Conservation (phyloP, 2,113 vertebrate genomes). For the Nestor notabilis region DNA sequence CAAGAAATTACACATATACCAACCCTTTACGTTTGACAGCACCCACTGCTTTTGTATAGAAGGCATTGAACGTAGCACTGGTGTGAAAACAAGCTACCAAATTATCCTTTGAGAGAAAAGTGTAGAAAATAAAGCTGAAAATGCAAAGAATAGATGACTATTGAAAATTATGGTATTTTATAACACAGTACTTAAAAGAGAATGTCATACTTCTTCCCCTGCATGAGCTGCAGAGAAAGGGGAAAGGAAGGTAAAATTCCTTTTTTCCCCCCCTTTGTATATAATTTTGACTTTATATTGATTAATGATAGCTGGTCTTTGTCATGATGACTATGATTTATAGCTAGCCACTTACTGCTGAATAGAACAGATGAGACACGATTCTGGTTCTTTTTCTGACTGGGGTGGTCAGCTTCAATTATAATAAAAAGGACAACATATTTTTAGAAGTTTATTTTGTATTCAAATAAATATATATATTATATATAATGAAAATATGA, state of each 20-base stretch:
- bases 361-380: background rate
- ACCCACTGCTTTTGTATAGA: background rate
- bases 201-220: background rate
- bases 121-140: background rate
- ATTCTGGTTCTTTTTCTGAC: background rate
- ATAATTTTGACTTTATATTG: background rate
- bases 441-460: background rate
- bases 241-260: background rate
- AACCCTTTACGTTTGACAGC: background rate
- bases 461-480: background rate
- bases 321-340: background rate
- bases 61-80: accelerated
- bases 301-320: background rate
- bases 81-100: background rate
- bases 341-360: background rate
- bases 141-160: background rate
- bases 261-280: background rate
- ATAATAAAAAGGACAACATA: background rate
- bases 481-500: background rate
- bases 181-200: background rate
- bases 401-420: background rate
- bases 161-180: background rate
- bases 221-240: background rate
- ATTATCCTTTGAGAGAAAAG: background rate
- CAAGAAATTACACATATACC: background rate